Conservation (phyloP, 2,113 vertebrate species). For the Psittacus erithacus region DNA sequence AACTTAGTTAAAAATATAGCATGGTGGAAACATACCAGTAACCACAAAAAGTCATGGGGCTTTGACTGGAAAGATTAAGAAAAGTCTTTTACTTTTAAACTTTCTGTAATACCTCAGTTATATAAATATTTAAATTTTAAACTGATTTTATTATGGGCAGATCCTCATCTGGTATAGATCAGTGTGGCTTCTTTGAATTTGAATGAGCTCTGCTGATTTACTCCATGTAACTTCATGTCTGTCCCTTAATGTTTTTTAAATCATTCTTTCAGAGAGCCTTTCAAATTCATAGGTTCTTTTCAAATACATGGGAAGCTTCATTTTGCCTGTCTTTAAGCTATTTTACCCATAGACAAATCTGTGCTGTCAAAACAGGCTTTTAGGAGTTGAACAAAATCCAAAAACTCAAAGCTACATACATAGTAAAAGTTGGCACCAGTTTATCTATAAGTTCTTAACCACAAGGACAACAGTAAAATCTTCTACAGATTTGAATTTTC, state of each 20-base stretch:
- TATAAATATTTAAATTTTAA: constrained; percentile 57
- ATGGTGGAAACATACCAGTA: background rate
- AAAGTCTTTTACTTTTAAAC: constrained; percentile 24
- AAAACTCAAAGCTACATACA: background rate
- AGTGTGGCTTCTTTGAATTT: constrained; percentile 33
- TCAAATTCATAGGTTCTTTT: background rate
- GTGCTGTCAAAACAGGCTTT: constrained; percentile 65
- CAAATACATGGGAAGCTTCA: background rate
- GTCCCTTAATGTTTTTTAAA: background rate
- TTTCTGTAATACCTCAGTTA: constrained; percentile 30
- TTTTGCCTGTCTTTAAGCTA: constrained; percentile 28
- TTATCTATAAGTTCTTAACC: constrained; percentile 50
- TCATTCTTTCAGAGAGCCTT: background rate
- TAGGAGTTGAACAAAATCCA: constrained; percentile 62
- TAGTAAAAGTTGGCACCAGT: constrained; percentile 45
- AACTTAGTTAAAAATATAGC: background rate
- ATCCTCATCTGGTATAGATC: constrained; percentile 56
- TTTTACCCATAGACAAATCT: constrained; percentile 57
- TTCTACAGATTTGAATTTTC: constrained; percentile 24
- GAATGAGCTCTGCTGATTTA: constrained; percentile 11
- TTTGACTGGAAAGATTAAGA: constrained; percentile 16
- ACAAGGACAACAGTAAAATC: constrained; percentile 14
- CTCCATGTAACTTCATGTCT: background rate
- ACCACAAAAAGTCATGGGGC: constrained; percentile 1
- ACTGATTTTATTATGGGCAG: constrained; percentile 27